Evolutionary conservation across 2,797 vertebrate genomes (phyloP), one percentile per base, ranked within the genome.

Genomic region (Falco concolor): DNA sequence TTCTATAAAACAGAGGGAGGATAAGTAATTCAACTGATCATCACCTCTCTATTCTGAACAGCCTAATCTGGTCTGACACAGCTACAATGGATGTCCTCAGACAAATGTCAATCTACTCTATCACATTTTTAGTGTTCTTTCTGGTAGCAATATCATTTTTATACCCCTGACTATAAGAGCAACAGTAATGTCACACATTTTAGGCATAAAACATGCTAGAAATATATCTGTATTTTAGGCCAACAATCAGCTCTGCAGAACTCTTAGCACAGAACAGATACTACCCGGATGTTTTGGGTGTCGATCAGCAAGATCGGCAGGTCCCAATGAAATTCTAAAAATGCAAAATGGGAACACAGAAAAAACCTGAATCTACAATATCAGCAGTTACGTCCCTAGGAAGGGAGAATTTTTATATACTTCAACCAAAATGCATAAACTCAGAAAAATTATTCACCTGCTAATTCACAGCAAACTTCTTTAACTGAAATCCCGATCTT

Each of bases 401-500:
- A 70, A 54, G 47, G 14, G 45, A 72, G 13, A 63, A 53, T 21
- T 85, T 89, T 80, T 63, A 70, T 3, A 36, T 44, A 75, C 72
- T 57, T 93, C 24, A 80, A 38, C 52, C 22, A 80, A 91, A 94
- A 84, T 25, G 27, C 47, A 74, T 65, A 38, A 82, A 77, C 7
- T 70, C 22, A 32, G 27, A 50, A 84, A 65, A 84, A 70, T 22
- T 19, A 50, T 84, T 75, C 49, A 63, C 57, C 42, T 76, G 28
- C 50, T 81, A 59, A 84, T 40, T 91, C 92, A 94, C 34, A 90
- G 52, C 27, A 82, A 83, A 69, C 44, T 81, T 60, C 6, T 79
- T 94, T 95, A 89, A 95, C 54, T 86, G 53, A 86, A 89, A 95
- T 67, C 73, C 74, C 53, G 83, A 22, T 50, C 81, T 90, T 92